A percentile compares a stretch with the other conserved stretches of the same genome.
These are phyloP conservation scores for Coluber constrictor DNA, from an alignment of 2,797 vertebrate species.

Conservation along the genomic window DNA sequence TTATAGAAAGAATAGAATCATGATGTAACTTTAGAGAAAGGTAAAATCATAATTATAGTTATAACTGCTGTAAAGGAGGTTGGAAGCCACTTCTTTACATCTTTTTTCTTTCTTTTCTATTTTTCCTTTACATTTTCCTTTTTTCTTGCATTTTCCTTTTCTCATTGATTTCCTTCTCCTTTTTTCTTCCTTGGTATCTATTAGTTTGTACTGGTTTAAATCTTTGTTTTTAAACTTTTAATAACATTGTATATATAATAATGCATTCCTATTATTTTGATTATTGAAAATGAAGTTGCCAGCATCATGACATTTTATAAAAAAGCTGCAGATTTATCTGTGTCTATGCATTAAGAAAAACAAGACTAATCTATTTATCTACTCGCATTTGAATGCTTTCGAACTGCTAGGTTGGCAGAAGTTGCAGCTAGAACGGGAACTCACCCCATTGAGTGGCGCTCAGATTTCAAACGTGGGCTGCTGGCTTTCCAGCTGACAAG, in stretches of 20 bases:
- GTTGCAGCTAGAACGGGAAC: not conserved
- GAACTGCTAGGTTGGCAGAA: not conserved
- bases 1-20: not conserved
- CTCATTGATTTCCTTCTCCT: not conserved
- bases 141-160: not conserved
- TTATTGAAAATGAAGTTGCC: not conserved
- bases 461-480: not conserved
- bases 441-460: not conserved
- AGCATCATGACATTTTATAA: not conserved
- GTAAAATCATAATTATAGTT: not conserved
- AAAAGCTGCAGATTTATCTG: not conserved
- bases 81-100: not conserved
- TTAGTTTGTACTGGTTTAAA: not conserved
- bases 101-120: not conserved
- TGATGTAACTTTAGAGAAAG: not conserved
- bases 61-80: not conserved
- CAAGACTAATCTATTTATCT: not conserved
- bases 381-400: not conserved
- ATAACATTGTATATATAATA: not conserved
- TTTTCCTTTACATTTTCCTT: not conserved
- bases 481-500: not conserved
- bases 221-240: not conserved
- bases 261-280: not conserved
- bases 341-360: not conserved
- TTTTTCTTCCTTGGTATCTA: not conserved